A percentile compares a stretch with the other conserved stretches of the same genome.
Conservation (phyloP, 1,140 invertebrate species). For the Procambarus virginalis region DNA sequence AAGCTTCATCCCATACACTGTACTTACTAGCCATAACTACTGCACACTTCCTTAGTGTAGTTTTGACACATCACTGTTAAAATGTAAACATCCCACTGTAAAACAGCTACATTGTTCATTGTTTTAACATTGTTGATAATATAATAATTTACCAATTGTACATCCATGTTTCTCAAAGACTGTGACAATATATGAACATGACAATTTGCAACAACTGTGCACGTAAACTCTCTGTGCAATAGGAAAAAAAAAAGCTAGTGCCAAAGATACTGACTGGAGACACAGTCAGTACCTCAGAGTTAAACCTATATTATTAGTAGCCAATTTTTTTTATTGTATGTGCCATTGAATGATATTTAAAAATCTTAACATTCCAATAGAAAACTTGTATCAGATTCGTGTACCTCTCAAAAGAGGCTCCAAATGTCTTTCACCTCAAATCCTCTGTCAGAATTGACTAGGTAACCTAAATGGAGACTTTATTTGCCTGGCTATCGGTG, state of each 20-base stretch:
- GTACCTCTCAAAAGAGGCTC: not conserved
- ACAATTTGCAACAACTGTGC: conserved; percentile 1
- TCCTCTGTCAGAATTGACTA: conserved; percentile 22
- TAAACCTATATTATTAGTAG: conserved; percentile 23
- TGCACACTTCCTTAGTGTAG: conserved; percentile 53
- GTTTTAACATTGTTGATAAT: conserved; percentile 47
- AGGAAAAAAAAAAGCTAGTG: conserved; percentile 28
- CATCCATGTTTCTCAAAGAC: conserved; percentile 9
- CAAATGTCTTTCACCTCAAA: conserved; percentile 36
- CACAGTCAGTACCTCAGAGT: not conserved
- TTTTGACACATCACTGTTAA: conserved; percentile 19
- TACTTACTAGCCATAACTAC: conserved; percentile 43
- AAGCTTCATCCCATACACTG: conserved; percentile 36
- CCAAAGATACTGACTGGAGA: conserved; percentile 43
- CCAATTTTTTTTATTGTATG: conserved; percentile 26
- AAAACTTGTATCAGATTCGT: conserved; percentile 10
- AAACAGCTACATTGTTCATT: conserved; percentile 39
- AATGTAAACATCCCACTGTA: not conserved
- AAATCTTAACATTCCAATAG: conserved; percentile 45
- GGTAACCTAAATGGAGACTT: not conserved
- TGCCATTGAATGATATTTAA: conserved; percentile 40
- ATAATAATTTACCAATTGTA: conserved; percentile 25
- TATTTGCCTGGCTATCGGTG: not conserved
- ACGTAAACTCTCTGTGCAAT: conserved; percentile 42
- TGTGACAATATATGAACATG: not conserved